Conservation (phyloP, 2,888 invertebrate species). For the Drosophila acutilabella region DNA sequence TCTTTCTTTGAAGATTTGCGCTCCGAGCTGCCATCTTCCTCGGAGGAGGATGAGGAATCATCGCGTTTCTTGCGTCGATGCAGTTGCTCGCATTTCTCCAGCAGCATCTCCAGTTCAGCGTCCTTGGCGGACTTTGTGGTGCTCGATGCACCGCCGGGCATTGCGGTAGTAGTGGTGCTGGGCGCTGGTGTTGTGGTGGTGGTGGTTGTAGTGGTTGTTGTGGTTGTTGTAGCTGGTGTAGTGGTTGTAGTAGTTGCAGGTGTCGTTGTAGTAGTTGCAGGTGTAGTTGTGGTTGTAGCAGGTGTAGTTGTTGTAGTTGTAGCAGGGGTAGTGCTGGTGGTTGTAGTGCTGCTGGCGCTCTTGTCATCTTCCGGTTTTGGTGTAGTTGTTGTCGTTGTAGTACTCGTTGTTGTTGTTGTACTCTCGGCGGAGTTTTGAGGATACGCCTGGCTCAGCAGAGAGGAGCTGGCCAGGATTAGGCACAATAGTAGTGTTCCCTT, state of each 20-base stretch:
- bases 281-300: constrained; percentile 2
- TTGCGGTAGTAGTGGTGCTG: not conserved
- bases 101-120: constrained; percentile 35
- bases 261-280: not conserved
- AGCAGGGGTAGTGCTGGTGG: not conserved
- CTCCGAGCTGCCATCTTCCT: constrained; percentile 53
- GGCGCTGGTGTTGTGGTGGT: not conserved
- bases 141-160: constrained; percentile 4
- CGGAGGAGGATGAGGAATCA: constrained; percentile 54
- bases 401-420: constrained; percentile 7
- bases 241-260: not conserved
- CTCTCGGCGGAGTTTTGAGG: constrained; percentile 26
- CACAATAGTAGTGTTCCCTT: constrained; percentile 33
- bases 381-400: constrained; percentile 10
- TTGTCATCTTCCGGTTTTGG: not conserved
- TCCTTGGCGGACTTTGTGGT: constrained; percentile 16
- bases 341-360: constrained; percentile 6
- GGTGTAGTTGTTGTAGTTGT: not conserved
- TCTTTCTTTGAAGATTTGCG: constrained; percentile 59
- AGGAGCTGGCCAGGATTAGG: constrained; percentile 42
- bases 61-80: constrained; percentile 56
- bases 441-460: constrained; percentile 26
- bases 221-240: not conserved
- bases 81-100: constrained; percentile 62
- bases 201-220: not conserved